phyloP scores from a whole-genome alignment of 2,888 invertebrate species.

The Coleophora deauratella region DNA sequence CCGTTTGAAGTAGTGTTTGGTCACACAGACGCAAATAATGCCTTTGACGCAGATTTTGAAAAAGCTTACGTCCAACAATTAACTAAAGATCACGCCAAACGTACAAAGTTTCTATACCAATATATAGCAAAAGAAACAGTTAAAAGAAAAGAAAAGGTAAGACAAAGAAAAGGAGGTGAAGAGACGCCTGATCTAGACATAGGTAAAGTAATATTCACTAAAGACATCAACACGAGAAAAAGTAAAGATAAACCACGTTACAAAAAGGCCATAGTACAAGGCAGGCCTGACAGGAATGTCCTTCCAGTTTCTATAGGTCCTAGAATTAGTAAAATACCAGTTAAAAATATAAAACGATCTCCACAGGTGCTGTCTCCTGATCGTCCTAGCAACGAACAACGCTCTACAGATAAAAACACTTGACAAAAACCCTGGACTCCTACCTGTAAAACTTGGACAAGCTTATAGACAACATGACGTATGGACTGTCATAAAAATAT shows the following conservation, averaged over 20 bases:
- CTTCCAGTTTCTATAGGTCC: conserved; percentile 4
- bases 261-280: conserved; percentile 6
- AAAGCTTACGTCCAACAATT: conserved; percentile 7
- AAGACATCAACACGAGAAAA: conserved; percentile 7
- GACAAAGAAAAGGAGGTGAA: conserved; percentile 6
- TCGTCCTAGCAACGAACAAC: no score
- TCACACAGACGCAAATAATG: no score
- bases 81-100: conserved; percentile 8
- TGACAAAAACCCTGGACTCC: conserved; percentile 3
- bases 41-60: conserved; percentile 2
- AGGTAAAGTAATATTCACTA: conserved; percentile 9
- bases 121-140: conserved; percentile 6
- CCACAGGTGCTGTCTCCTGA: no score
- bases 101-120: conserved; percentile 8
- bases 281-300: conserved; percentile 5
- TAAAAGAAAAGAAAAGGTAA: no score
- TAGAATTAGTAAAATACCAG: no score
- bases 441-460: conserved; percentile 2
- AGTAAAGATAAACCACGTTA: conserved; percentile 9
- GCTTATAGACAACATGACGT: conserved; percentile 1
- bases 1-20: conserved; percentile 10
- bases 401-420: no score
- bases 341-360: conserved; percentile 13
- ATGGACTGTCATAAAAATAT: no score
- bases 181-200: conserved; percentile 1